Conservation (phyloP, 1,140 invertebrate genomes). For the Hirudo medicinalis region DNA sequence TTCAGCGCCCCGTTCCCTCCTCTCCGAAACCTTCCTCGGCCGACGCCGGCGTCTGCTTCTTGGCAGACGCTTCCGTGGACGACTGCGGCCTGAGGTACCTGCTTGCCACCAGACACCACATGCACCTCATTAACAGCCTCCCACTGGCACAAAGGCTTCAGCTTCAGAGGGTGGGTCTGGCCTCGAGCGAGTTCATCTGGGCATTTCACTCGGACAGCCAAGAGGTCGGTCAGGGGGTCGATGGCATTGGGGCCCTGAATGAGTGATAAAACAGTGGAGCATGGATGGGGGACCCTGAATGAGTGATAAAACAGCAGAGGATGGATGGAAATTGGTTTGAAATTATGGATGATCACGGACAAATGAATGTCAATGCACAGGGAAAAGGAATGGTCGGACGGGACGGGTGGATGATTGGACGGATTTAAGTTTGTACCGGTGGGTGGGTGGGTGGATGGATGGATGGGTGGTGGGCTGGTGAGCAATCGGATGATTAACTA, state of each 20-base stretch:
- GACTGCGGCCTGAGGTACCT: slow-evolving; percentile 92
- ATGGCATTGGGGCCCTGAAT: neutral
- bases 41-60: no score
- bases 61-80: slow-evolving; percentile 66
- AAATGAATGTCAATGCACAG: no score
- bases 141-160: slow-evolving; percentile 70
- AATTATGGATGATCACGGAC: neutral
- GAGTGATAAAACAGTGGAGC: neutral
- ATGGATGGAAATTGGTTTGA: neutral
- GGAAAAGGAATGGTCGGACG: neutral
- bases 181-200: slow-evolving; percentile 88
- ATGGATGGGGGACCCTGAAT: no score
- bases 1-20: no score
- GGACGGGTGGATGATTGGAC: neutral
- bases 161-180: slow-evolving; percentile 76
- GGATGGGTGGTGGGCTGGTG: neutral
- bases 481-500: neutral
- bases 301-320: no score
- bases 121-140: slow-evolving; percentile 79
- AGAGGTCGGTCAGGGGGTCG: slow-evolving; percentile 48
- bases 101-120: slow-evolving; percentile 92
- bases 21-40: no score
- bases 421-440: neutral
- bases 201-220: slow-evolving; percentile 97
- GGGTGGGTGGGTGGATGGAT: neutral